Evolutionary conservation across 2,113 vertebrate genomes (phyloP), one percentile per base, ranked within the genome.

Genomic region (Ploceus nigricollis): DNA sequence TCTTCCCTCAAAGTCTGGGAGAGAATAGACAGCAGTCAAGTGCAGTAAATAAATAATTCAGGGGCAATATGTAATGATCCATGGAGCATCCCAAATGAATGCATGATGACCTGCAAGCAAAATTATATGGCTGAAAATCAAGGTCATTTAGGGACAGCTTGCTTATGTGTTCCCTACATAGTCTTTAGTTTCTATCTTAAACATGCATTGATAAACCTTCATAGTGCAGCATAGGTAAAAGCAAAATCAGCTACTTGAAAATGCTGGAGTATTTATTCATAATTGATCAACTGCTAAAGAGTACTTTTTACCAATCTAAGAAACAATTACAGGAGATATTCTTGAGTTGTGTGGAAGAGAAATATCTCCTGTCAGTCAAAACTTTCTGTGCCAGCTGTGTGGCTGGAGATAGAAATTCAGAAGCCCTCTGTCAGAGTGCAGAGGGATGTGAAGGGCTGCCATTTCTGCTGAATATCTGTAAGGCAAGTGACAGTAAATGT

Each of bases 41-140:
- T 72, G 63, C 58, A 72, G 66, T 57, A 79, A 85, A 64, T 88
- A 94, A 79, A 72, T 82, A 93, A 76, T 92, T 82, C 54, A 76
- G 25, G 39, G 39, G 1, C n/a, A 69, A 56, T 39, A 64, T 61
- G 28, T 64, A 65, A 42, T 45, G 79, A 77, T 88, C 6, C 6
- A 69, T 76, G 68, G 57, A 86, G 45, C 57, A 76, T 85, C 71
- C 57, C 25, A 72, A 82, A 77, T 76, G 23, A 72, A 28, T n/a
- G 48, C 21, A 12, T 40, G 47, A 63, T 60, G 78, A 31, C 63
- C 78, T 76, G 61, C 22, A n/a, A 93, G 48, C 15, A 72, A 44
- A 91, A 64, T 39, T 30, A n/a, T 17, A 28, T 61, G 45, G n/a
- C 33, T 93, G 82, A 77, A 93, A 92, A 90, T 44, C 79, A 73